A percentile compares a stretch with the other conserved stretches of the same genome.
Evolutionary conservation across 2,797 vertebrate species (phyloP).

Genomic region (Leptatherina wallacei): DNA sequence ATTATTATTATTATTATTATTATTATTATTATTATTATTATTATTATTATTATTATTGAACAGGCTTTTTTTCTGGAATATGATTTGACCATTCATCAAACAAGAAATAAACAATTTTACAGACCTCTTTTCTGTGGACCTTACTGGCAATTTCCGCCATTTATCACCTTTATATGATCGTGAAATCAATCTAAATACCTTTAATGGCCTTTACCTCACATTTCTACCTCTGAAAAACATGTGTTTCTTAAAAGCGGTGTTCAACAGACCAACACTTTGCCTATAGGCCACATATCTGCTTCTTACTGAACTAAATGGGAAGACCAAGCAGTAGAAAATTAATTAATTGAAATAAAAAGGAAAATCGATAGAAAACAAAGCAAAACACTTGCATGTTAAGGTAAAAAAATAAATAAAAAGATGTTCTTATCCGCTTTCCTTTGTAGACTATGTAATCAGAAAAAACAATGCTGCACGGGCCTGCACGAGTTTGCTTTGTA

Average conservation of each 20-base stretch:
- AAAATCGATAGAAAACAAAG: neutral
- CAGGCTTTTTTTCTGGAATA: neutral
- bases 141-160: neutral
- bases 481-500: neutral
- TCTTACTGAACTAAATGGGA: neutral
- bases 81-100: neutral
- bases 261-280: neutral
- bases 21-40: neutral
- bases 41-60: too few species aligned
- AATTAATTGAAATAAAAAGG: neutral
- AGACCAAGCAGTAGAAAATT: neutral
- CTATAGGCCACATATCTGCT: neutral
- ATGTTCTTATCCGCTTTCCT: neutral
- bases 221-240: neutral
- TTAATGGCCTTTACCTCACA: neutral
- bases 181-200: neutral
- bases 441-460: neutral
- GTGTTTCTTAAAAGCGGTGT: neutral
- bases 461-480: neutral
- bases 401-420: neutral
- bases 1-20: too few species aligned
- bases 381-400: neutral
- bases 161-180: neutral
- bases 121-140: too few species aligned
- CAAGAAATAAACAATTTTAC: neutral